Conservation (phyloP, 2,888 invertebrate genomes). For the Celastrina argiolus region DNA sequence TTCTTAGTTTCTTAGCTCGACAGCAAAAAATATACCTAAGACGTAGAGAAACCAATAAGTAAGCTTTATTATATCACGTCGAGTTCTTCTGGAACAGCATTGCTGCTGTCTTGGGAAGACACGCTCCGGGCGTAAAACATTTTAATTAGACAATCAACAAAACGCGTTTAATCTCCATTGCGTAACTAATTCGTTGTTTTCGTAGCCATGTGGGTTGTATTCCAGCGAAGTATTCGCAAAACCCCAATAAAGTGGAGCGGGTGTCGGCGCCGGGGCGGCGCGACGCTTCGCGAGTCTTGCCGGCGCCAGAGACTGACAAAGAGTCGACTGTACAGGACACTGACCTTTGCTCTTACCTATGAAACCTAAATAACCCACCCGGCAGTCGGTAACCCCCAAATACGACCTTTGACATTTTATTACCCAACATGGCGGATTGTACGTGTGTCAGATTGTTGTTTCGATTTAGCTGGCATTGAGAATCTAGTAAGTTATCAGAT, state of each 20-base stretch:
- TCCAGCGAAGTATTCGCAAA: slow-evolving; percentile 31
- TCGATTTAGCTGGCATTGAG: too few relatives aligned
- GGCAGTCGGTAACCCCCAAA: too few relatives aligned
- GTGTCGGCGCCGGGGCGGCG: slow-evolving; percentile 53
- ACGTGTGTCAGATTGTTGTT: not conserved
- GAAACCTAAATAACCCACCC: slow-evolving; percentile 16
- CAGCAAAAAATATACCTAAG: too few relatives aligned
- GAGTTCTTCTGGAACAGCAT: not conserved
- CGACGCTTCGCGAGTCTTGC: slow-evolving; percentile 49
- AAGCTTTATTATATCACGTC: not conserved
- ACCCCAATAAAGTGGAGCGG: slow-evolving; percentile 34
- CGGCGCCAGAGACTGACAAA: slow-evolving; percentile 54
- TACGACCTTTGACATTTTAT: slow-evolving; percentile 1
- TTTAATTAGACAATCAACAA: not conserved
- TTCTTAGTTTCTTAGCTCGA: too few relatives aligned
- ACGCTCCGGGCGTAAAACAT: not conserved
- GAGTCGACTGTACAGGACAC: slow-evolving; percentile 38
- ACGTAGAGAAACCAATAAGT: too few relatives aligned
- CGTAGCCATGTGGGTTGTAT: slow-evolving; percentile 43
- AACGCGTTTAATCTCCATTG: not conserved
- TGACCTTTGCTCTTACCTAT: slow-evolving; percentile 19
- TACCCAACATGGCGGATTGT: not conserved
- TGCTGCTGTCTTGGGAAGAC: not conserved
- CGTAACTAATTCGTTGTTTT: not conserved
- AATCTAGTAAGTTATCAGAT: too few relatives aligned